Conservation (phyloP, 2,113 vertebrate species). For the Phalacrocorax brasilianus region DNA sequence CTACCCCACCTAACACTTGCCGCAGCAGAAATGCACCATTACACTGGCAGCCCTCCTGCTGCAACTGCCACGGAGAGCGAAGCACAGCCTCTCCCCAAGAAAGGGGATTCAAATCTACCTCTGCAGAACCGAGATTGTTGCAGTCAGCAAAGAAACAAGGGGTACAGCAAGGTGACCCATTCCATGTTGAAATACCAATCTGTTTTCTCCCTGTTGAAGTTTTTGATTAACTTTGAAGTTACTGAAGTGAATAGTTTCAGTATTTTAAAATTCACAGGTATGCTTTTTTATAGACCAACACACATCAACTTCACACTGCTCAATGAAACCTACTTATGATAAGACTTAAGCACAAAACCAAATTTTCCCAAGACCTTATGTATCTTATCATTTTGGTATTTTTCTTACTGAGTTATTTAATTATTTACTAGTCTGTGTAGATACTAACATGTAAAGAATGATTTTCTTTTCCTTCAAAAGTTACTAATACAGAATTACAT, state of each 20-base stretch:
- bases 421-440: neutral
- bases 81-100: neutral
- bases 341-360: neutral
- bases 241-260: neutral
- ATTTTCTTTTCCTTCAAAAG: neutral
- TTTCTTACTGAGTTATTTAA: neutral
- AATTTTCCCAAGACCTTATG: neutral
- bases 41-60: neutral
- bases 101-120: neutral
- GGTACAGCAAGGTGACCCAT: neutral
- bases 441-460: neutral
- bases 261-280: neutral
- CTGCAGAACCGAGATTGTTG: neutral
- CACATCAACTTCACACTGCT: neutral
- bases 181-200: neutral
- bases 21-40: fast-evolving
- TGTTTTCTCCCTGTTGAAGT: neutral
- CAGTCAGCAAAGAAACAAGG: neutral
- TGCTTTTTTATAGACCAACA: neutral
- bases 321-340: neutral
- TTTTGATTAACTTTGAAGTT: neutral
- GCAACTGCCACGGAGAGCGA: neutral
- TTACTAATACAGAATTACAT: neutral
- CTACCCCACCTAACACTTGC: neutral
- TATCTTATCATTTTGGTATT: neutral